phyloP scores from a whole-genome alignment of 2,888 invertebrate genomes.

The Drosophila flavopinicola region DNA sequence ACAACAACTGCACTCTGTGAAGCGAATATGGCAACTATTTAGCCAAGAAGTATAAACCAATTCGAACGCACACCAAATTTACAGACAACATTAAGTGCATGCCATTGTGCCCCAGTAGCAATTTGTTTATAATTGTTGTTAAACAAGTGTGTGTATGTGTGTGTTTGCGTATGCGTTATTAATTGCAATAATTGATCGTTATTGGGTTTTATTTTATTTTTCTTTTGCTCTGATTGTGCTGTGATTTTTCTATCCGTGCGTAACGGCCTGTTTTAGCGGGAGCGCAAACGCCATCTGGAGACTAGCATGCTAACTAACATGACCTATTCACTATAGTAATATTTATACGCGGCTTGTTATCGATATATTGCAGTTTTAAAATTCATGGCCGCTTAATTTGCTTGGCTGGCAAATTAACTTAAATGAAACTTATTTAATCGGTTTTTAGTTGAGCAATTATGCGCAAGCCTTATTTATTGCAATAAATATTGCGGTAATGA shows the following conservation, averaged over 20 bases:
- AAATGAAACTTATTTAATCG: no score
- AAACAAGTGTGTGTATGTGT: conserved; percentile 22
- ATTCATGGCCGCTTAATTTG: no score
- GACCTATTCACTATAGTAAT: background rate
- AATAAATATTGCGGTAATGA: no score
- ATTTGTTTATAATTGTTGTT: conserved; percentile 62
- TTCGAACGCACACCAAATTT: conserved; percentile 7
- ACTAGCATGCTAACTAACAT: background rate
- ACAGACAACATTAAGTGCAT: conserved; percentile 54
- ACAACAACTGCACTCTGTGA: conserved; percentile 63
- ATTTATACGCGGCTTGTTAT: background rate
- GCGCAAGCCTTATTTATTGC: no score
- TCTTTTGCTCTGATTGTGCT: conserved; percentile 23
- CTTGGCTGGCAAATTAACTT: no score
- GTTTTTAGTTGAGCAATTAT: no score
- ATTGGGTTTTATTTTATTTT: conserved; percentile 14
- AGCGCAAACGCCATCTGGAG: conserved; percentile 17
- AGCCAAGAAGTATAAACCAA: conserved; percentile 21
- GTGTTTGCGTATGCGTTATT: conserved; percentile 51
- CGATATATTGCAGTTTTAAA: background rate
- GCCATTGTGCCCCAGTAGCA: conserved; percentile 14
- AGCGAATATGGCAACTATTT: conserved; percentile 56
- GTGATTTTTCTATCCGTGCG: conserved; percentile 8
- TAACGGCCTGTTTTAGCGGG: conserved; percentile 10
- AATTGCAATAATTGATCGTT: conserved; percentile 61